A percentile compares a stretch with the other conserved stretches of the same genome.
phyloP scores from a whole-genome alignment of 2,888 invertebrate genomes.

The Agonopterix subpropinquella region DNA sequence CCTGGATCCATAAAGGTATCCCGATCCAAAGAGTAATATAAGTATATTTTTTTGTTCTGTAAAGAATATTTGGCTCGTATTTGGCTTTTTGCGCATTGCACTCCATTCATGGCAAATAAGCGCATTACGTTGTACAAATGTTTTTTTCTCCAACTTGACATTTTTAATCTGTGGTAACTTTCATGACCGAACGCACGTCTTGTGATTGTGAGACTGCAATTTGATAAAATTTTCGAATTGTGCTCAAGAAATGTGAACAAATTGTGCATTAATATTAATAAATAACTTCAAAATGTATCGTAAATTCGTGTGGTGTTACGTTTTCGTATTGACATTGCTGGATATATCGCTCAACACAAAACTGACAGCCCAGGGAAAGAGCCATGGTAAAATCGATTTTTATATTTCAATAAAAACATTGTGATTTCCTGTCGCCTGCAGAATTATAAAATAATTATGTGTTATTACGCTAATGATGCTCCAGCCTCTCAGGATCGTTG shows the following conservation, averaged over 20 bases:
- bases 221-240: background rate
- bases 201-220: conserved; percentile 6
- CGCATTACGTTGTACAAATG: too few relatives aligned
- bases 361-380: conserved; percentile 83
- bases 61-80: too few relatives aligned
- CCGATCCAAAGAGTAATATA: too few relatives aligned
- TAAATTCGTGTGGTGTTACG: conserved; percentile 78
- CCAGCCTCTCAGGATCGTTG: too few relatives aligned
- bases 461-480: too few relatives aligned
- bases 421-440: background rate
- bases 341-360: conserved; percentile 81
- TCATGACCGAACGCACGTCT: conserved; percentile 14
- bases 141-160: background rate
- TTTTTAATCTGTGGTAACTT: conserved; percentile 7
- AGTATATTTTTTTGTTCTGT: too few relatives aligned
- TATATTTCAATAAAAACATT: conserved; percentile 15
- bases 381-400: conserved; percentile 80
- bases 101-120: too few relatives aligned
- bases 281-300: conserved; percentile 62
- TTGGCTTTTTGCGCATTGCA: too few relatives aligned
- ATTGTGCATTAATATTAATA: conserved; percentile 29
- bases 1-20: too few relatives aligned
- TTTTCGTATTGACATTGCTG: conserved; percentile 80
- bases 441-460: background rate
- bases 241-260: conserved; percentile 56